A percentile compares a stretch with the other conserved stretches of the same genome.
These are phyloP conservation scores for Polymixis flavicincta DNA, from an alignment of 2,888 invertebrate species.

Conservation along the genomic window DNA sequence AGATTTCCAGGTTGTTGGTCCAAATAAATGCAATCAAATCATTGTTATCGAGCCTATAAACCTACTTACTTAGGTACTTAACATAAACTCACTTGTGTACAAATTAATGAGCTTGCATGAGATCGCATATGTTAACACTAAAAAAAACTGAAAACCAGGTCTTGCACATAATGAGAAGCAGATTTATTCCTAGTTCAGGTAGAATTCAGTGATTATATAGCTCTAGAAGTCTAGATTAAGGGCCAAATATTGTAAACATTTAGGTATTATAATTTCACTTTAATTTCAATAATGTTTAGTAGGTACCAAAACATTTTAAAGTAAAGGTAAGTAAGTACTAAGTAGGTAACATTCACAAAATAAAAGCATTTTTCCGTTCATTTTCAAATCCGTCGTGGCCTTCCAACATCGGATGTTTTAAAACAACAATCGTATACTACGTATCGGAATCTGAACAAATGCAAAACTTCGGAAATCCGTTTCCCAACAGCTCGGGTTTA, in stretches of 20 bases:
- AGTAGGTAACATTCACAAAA: too few species aligned
- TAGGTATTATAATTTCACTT: too few species aligned
- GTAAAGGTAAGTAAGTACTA: background rate
- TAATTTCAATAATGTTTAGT: background rate
- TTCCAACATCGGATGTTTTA: conserved; percentile 33
- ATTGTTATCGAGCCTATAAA: too few species aligned
- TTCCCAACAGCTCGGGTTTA: conserved; percentile 19
- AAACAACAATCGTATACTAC: conserved; percentile 25
- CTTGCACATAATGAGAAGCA: too few species aligned
- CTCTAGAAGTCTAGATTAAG: too few species aligned
- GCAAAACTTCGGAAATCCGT: conserved; percentile 39
- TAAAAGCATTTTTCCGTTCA: background rate
- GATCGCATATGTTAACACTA: too few species aligned
- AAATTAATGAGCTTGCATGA: background rate
- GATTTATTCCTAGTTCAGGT: too few species aligned
- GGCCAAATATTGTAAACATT: too few species aligned
- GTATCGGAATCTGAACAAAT: conserved; percentile 36
- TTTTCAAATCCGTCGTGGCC: conserved; percentile 10
- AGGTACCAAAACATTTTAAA: background rate
- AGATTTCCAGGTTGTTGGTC: too few species aligned
- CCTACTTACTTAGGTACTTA: too few species aligned
- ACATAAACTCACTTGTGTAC: background rate
- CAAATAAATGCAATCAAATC: background rate
- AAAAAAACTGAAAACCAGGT: background rate
- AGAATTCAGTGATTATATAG: too few species aligned